Conservation (phyloP, 2,797 vertebrate species). For the Australoheros facetus region DNA sequence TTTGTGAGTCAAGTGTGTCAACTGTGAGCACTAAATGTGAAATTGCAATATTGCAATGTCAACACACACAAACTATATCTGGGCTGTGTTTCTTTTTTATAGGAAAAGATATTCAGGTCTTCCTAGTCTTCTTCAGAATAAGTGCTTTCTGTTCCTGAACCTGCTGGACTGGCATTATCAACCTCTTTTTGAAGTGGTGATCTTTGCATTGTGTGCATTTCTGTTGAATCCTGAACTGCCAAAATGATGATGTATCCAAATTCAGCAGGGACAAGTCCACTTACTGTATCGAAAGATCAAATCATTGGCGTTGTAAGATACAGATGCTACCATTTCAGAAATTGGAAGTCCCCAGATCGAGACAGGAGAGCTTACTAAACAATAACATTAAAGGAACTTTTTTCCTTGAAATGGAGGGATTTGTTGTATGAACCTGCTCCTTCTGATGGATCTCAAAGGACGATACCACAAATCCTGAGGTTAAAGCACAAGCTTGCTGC, state of each 20-base stretch:
- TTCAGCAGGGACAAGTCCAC: conserved; percentile 77
- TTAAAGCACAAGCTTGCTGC: conserved; percentile 86
- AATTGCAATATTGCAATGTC: conserved; percentile 91
- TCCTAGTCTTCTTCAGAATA: conserved; percentile 99
- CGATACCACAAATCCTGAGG: conserved; percentile 71
- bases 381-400: conserved; percentile 63
- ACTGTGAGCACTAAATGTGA: conserved; percentile 94
- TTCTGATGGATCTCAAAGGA: conserved; percentile 52
- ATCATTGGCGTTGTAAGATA: conserved; percentile 63
- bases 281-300: conserved; percentile 71
- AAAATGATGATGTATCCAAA: conserved; percentile 79
- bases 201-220: conserved; percentile 77
- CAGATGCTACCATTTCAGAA: conserved; percentile 55
- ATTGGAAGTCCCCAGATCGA: conserved; percentile 58
- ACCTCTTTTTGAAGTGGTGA: conserved; percentile 86
- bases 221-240: conserved; percentile 83
- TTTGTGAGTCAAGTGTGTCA: conserved; percentile 92
- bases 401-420: conserved; percentile 64
- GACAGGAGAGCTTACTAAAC: conserved; percentile 65
- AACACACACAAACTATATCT: conserved; percentile 78
- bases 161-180: conserved; percentile 92
- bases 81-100: conserved; percentile 88
- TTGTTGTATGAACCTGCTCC: conserved; percentile 69
- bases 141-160: conserved; percentile 98
- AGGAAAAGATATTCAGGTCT: conserved; percentile 95